Percentiles rank a stretch among this genome's conserved stretches.
Conservation (phyloP, 2,888 invertebrate genomes). For the Hypsopygia costalis region DNA sequence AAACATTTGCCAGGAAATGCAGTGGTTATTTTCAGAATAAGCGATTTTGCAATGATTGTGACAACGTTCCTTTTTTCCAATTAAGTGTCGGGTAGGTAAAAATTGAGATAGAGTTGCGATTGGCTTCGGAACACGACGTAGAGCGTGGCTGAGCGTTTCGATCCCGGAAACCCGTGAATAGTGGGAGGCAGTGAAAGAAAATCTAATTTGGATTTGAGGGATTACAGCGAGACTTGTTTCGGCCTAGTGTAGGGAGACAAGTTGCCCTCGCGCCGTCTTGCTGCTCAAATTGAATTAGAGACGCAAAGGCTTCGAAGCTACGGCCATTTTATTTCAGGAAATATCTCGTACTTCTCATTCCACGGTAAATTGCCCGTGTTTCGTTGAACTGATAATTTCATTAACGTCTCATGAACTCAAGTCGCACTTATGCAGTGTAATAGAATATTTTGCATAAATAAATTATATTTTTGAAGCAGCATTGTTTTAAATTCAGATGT, state of each 20-base stretch:
- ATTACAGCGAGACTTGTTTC: constrained; percentile 75
- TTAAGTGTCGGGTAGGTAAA: constrained; percentile 34
- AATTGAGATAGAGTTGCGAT: constrained; percentile 48
- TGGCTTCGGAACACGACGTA: constrained; percentile 16
- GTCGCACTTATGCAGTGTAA: no score
- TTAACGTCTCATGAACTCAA: no score
- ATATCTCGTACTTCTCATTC: constrained; percentile 27
- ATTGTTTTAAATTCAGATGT: no score
- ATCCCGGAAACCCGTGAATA: constrained; percentile 63
- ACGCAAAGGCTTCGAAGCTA: constrained; percentile 45
- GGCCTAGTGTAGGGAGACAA: constrained; percentile 60
- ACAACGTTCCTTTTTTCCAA: constrained; percentile 37
- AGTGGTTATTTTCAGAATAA: background rate
- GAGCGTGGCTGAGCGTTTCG: constrained; percentile 29
- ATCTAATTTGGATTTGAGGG: constrained; percentile 80
- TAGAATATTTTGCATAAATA: no score
- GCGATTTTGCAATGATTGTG: background rate
- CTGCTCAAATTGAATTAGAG: constrained; percentile 62
- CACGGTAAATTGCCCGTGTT: constrained; percentile 34
- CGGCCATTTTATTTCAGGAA: constrained; percentile 44
- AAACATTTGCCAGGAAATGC: background rate
- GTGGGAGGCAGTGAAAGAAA: constrained; percentile 71
- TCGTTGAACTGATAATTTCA: constrained; percentile 21
- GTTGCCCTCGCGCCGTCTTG: constrained; percentile 47
- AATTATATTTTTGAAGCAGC: no score